Evolutionary conservation across 2,888 invertebrate genomes (phyloP), one percentile per base, ranked within the genome.

Genomic region (Eupsilia transversa): DNA sequence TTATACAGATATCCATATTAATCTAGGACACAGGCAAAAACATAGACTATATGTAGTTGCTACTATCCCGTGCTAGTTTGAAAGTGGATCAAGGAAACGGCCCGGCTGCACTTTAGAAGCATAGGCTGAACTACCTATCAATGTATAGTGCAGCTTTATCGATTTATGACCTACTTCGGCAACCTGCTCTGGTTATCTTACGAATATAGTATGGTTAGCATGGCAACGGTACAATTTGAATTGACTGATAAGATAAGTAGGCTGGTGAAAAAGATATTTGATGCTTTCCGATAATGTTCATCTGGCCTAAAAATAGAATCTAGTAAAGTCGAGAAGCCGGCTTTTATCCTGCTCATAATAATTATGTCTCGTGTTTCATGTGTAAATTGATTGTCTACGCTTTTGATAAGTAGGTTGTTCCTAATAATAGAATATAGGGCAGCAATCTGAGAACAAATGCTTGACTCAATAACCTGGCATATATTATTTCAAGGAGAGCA

Each of bases 11-110:
- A n/a, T 59, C 41, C 17, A 35, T 38, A 17, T 61, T 72, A 54
- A 81, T 54, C 38, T 81, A 61, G 60, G 43, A 46, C 77, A 63
- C 14, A 14, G 10, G 52, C 35, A 75, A 38, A 68, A 60, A 68
- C 64, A 66, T 49, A 74, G 35, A 33, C 65, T 69, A 46, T 66
- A 84, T 17, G 38, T 70, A 75, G 68, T 43, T 80, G 35, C 65
- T 73, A 30, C 60, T 49, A 64, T 76, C 85, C 77, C 30, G 82
- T 72, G 66, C 85, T 85, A 82, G 85, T 82, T 82, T 17, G 72
- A 82, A 82, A 82, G 59, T 85, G 56, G 82, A 82, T 85, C 82
- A 82, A 82, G 82, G 85, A 85, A 84, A 80, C 65, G 63, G 60
- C 76, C 69, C 52, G 35, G 84, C 38, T 79, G 77, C 79, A 79